Evolutionary conservation across 2,797 vertebrate species (phyloP).

Genomic region (Lepilemur septentrionalis): DNA sequence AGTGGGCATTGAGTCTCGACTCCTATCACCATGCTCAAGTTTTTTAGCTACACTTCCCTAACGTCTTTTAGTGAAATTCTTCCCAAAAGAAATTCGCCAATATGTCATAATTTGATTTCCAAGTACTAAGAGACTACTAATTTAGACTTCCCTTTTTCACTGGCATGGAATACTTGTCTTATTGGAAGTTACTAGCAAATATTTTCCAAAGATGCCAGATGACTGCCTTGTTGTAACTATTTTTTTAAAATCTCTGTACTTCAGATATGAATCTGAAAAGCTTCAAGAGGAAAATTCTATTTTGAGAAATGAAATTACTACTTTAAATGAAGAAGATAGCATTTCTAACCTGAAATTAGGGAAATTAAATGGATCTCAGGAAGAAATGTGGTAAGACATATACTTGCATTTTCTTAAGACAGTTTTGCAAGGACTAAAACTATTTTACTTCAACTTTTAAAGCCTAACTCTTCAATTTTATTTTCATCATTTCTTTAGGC

Average conservation of each 20-base stretch:
- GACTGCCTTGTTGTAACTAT: conserved; percentile 9
- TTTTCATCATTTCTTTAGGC: conserved; percentile 80
- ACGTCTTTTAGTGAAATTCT: conserved; percentile 11
- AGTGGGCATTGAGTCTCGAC: background rate
- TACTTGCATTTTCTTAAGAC: background rate
- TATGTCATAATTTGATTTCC: conserved; percentile 51
- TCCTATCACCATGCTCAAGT: background rate
- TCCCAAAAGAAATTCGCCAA: conserved; percentile 33
- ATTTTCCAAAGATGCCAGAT: conserved; percentile 69
- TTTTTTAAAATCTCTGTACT: conserved; percentile 62
- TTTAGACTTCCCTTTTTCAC: conserved; percentile 59
- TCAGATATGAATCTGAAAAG: conserved; percentile 89
- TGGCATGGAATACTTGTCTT: conserved; percentile 54
- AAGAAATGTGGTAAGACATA: conserved; percentile 90
- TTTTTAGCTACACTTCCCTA: background rate
- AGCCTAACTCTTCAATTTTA: background rate
- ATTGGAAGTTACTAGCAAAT: conserved; percentile 70
- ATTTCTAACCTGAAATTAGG: conserved; percentile 81
- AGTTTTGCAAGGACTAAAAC: background rate
- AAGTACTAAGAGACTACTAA: conserved; percentile 61
- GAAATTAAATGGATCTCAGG: conserved; percentile 87
- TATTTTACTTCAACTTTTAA: background rate
- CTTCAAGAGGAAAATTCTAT: conserved; percentile 90
- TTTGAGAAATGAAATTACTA: conserved; percentile 87
- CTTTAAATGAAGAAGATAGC: conserved; percentile 87